Evolutionary conservation across 2,797 vertebrate genomes (phyloP).

Genomic region (Sebastes oblongus): DNA sequence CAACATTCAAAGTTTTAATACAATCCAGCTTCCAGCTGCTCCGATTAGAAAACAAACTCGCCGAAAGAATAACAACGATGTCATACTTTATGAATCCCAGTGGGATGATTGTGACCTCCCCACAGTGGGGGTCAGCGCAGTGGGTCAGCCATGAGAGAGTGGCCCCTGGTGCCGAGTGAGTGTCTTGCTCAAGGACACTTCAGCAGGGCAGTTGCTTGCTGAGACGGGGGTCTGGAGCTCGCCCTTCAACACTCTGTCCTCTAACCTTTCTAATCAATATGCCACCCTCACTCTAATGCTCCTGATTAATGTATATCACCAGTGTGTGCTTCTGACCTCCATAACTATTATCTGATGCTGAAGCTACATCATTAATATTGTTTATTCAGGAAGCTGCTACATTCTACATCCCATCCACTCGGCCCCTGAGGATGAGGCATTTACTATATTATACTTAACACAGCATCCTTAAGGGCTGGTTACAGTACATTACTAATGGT

Average conservation of each 20-base stretch:
- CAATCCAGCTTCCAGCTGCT: not conserved
- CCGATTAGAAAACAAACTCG: not conserved
- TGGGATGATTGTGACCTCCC: not conserved
- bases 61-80: not conserved
- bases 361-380: constrained; percentile 1
- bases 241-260: not conserved
- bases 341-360: constrained; percentile 14
- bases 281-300: not conserved
- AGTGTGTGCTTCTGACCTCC: not conserved
- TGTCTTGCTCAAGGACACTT: constrained; percentile 15
- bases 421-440: constrained; percentile 26
- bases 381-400: constrained; percentile 24
- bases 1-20: not conserved
- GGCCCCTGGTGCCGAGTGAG: not conserved
- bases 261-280: constrained; percentile 24
- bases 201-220: not conserved
- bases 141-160: not conserved
- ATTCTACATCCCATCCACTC: not conserved
- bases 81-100: not conserved
- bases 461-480: constrained; percentile 29
- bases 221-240: not conserved
- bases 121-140: constrained; percentile 3
- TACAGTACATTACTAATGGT: constrained; percentile 36
- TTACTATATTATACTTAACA: constrained; percentile 31
- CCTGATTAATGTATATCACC: constrained; percentile 7